Evolutionary conservation across 2,113 vertebrate species (phyloP).

Genomic region (Hystrix brachyura): DNA sequence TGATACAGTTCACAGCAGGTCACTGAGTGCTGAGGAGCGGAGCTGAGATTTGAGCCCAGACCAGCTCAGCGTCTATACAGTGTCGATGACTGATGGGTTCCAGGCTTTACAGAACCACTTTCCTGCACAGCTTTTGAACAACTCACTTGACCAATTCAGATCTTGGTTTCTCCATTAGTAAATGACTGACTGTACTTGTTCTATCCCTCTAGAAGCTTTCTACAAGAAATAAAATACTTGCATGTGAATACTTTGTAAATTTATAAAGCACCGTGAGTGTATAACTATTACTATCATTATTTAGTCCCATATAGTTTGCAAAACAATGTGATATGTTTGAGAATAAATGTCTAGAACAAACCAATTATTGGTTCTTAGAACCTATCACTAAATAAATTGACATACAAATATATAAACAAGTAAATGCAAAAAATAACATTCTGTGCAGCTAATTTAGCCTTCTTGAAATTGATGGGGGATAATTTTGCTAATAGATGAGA

Average conservation of each 20-base stretch:
- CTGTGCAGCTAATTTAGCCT: not conserved
- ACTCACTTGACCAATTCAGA: too few species aligned
- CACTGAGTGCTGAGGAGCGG: not conserved
- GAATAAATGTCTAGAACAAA: not conserved
- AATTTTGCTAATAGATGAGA: not conserved
- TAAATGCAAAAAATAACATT: not conserved
- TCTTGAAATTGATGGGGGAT: not conserved
- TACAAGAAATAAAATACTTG: not conserved
- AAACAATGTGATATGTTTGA: not conserved
- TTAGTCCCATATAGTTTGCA: not conserved
- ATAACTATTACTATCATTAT: not conserved
- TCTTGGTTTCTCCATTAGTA: not conserved
- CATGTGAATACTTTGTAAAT: not conserved
- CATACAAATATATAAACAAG: not conserved
- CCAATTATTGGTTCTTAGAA: not conserved
- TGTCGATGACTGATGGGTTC: not conserved
- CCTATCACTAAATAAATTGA: not conserved
- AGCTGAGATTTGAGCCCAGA: rapidly evolving
- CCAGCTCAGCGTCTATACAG: not conserved
- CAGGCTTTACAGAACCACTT: not conserved
- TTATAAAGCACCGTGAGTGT: not conserved
- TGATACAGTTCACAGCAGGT: not conserved
- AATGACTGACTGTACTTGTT: not conserved
- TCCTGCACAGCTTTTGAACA: not conserved
- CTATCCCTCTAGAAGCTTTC: not conserved